A percentile compares a stretch with the other conserved stretches of the same genome.
Evolutionary conservation across 2,797 vertebrate species (phyloP).

Genomic region (Falco columbarius): DNA sequence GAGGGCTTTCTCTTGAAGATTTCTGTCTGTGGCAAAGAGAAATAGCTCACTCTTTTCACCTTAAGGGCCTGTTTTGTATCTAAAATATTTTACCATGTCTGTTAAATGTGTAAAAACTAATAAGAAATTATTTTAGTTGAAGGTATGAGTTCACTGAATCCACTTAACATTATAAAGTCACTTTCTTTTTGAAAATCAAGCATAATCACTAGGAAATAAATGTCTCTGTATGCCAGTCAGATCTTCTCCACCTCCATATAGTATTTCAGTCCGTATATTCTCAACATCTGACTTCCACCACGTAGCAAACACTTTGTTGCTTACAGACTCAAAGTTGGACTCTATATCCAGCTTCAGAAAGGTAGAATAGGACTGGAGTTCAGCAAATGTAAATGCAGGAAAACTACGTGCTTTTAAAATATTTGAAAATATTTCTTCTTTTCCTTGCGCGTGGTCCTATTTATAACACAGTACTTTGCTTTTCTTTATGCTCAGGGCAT

Average conservation of each 20-base stretch:
- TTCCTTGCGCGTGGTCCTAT: accelerated
- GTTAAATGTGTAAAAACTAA: neutral
- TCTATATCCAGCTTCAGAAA: neutral
- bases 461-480: neutral
- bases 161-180: neutral
- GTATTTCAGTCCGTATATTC: neutral
- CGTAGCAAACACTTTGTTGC: neutral
- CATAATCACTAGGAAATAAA: neutral
- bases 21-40: neutral
- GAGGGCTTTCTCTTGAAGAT: neutral
- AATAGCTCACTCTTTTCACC: neutral
- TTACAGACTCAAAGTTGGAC: neutral
- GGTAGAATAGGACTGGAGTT: neutral
- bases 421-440: neutral
- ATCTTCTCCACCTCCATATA: neutral
- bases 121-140: neutral
- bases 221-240: neutral
- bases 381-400: neutral
- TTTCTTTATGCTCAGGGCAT: neutral
- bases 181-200: neutral
- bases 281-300: neutral
- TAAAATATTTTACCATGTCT: neutral
- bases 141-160: neutral
- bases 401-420: neutral
- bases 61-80: neutral